Conservation (phyloP, 2,113 vertebrate genomes). For the Heteronetta atricapilla region DNA sequence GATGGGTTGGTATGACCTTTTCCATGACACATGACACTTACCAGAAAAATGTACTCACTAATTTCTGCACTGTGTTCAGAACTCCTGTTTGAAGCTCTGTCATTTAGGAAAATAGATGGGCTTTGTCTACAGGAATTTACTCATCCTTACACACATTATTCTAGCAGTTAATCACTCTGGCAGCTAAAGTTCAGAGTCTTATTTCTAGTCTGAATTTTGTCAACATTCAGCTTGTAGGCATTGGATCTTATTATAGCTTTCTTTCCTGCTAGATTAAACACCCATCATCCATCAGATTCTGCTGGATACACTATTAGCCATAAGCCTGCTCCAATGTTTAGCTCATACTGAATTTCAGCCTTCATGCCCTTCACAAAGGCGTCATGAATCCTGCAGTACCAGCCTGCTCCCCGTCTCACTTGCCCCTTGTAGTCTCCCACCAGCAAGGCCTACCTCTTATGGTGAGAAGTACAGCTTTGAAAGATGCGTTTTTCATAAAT, state of each 20-base stretch:
- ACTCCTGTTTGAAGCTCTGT: background rate
- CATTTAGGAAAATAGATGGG: constrained; percentile 33
- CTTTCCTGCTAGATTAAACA: background rate
- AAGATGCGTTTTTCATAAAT: background rate
- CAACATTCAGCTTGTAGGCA: background rate
- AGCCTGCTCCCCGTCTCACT: background rate
- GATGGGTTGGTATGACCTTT: background rate
- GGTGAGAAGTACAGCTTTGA: background rate
- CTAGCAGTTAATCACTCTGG: constrained; percentile 27
- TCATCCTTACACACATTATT: background rate
- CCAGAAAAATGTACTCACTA: background rate
- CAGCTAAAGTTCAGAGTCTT: background rate
- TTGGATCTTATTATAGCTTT: background rate
- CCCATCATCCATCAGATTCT: background rate
- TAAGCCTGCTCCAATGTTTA: background rate
- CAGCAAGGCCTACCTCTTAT: background rate
- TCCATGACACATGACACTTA: background rate
- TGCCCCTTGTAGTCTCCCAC: background rate
- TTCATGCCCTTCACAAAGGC: background rate
- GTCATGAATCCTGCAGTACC: background rate
- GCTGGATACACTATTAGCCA: background rate
- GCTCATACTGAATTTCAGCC: background rate
- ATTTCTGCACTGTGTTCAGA: background rate
- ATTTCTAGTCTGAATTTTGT: constrained; percentile 32
- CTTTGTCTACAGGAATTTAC: constrained; percentile 10